Conservation (phyloP, 53 echinoderm and acorn worm species). For the Paracentrotus lividus region DNA sequence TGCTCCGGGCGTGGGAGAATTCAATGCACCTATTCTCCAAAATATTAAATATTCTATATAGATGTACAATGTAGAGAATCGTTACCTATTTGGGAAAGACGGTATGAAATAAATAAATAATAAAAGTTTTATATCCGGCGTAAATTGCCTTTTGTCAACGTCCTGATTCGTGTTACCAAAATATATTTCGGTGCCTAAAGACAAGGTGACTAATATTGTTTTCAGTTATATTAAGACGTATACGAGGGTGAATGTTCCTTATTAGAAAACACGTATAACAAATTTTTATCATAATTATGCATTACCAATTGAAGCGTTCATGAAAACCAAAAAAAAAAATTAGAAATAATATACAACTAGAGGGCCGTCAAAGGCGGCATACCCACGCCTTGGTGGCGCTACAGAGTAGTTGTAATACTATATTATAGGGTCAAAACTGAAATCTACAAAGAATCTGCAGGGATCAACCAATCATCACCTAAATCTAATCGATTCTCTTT, state of each 20-base stretch:
- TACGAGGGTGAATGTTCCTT: not conserved
- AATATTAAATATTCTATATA: conserved; percentile 15
- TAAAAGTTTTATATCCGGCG: conserved; percentile 22
- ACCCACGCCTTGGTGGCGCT: too few species aligned
- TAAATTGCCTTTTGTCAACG: conserved; percentile 35
- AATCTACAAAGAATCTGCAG: too few species aligned
- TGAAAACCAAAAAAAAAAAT: too few species aligned
- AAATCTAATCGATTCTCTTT: too few species aligned
- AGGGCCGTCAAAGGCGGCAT: too few species aligned
- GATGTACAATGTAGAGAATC: not conserved
- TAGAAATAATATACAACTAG: too few species aligned
- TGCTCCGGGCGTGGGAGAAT: conserved; percentile 17
- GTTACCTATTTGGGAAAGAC: not conserved
- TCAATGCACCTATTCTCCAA: conserved; percentile 26
- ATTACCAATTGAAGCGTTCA: too few species aligned
- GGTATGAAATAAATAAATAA: not conserved
- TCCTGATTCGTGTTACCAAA: conserved; percentile 21
- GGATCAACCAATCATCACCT: too few species aligned
- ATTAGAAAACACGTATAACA: not conserved
- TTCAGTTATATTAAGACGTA: not conserved
- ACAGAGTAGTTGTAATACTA: too few species aligned
- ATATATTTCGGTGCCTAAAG: not conserved
- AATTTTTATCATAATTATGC: not conserved
- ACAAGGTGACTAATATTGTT: not conserved
- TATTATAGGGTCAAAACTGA: too few species aligned